Evolutionary conservation across 64 coral and sea anemone genomes (phyloP), one percentile per base, ranked within the genome.

Genomic region (Actinia tenebrosa): DNA sequence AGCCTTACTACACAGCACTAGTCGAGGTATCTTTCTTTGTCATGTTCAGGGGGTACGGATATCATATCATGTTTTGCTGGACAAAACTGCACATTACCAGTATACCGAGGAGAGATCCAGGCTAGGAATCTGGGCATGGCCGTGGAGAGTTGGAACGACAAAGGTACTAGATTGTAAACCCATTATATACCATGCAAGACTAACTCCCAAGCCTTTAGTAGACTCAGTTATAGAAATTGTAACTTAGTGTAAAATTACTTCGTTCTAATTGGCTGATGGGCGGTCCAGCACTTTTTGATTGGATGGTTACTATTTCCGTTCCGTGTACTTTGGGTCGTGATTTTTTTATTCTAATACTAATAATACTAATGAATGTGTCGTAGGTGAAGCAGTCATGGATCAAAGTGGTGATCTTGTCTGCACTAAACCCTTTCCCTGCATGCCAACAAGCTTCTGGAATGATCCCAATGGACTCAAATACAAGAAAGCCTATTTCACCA

Each of bases 41-140:
- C 11, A 5, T 75, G n/a, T 75, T 79, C 69, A 98, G 95, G 95
- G 45, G 95, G 95, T 26, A 98, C 95, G 18, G 95, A 98, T 45
- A 98, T 98, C 54, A 98, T 98, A 25, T 98, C 95, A 15, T 94
- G 89, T 87, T 98, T 98, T 92, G 92, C 87, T 55, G 95, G 95
- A 71, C 95, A 98, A 80, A 98, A 94, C 83, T 78, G 86, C 23
- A 91, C 88, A 58, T 56, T 98, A 22, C 95, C 95, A 37, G 95
- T 98, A 0, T 98, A 98, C 88, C 87, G 92, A 18, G 95, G 95
- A 20, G 95, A 98, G 90, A 98, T 98, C 82, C 95, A 98, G 85
- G 78, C 92, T 26, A 88, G 92, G 58, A 98, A 94, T 52, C 92
- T 98, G 69, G 95, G 95, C 26, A 98, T 98, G 95, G 95, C 95